These are phyloP conservation scores for Ceratosolen fusciceps DNA, from an alignment of 1,140 invertebrate genomes.

Conservation along the genomic window DNA sequence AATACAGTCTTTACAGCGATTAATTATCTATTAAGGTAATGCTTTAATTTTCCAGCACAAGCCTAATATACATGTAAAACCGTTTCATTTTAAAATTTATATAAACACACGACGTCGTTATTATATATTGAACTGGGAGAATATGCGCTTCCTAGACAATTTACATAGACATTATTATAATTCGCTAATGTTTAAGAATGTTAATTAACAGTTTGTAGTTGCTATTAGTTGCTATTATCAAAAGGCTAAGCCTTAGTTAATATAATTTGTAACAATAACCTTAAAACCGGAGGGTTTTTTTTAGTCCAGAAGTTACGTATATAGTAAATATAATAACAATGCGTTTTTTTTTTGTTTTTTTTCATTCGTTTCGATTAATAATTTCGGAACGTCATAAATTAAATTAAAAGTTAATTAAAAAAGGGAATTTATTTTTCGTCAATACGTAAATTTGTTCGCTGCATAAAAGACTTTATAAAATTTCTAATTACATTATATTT, in stretches of 20 bases:
- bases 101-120: not conserved
- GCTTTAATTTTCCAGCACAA: conserved; percentile 28
- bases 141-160: not conserved
- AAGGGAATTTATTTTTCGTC: too few relatives aligned
- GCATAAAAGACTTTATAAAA: too few relatives aligned
- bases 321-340: too few relatives aligned
- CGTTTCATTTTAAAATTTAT: conserved; percentile 31
- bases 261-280: too few relatives aligned
- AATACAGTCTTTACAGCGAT: not conserved
- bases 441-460: too few relatives aligned
- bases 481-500: too few relatives aligned
- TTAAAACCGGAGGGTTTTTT: too few relatives aligned
- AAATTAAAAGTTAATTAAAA: too few relatives aligned
- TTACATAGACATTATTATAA: not conserved
- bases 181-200: not conserved
- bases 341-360: too few relatives aligned
- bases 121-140: not conserved
- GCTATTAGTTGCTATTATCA: not conserved
- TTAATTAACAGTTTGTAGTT: not conserved
- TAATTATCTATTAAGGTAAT: conserved; percentile 39
- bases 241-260: not conserved
- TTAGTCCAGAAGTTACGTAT: too few relatives aligned
- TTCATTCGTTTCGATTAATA: too few relatives aligned
- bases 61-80: conserved; percentile 20
- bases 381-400: too few relatives aligned